Base-by-base conservation (phyloP, 2,888 invertebrate species). In the Epinotia brunnichana region DNA sequence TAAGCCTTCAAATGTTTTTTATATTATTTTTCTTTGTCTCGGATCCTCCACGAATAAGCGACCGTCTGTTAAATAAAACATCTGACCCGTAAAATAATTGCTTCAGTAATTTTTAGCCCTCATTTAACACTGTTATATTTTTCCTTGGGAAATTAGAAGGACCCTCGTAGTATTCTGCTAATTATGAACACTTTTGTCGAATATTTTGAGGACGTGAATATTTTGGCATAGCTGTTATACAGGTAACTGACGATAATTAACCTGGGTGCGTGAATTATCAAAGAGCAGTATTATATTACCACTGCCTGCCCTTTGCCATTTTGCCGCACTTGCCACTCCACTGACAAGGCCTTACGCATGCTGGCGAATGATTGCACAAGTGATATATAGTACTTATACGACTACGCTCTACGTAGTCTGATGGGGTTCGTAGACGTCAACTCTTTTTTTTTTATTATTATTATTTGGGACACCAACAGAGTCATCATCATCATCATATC, bases 31-130 rank as follows among this genome's bases (percentile, higher is more conserved):
- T 84, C 84, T 89, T 89, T 89, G 87, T 88, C 86, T 87, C 80
- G 77, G 77, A 78, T 76, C 82, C 83, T 82, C 83, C 75, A 79
- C 76, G 80, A 85, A 82, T 79, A 79, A 78, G 76, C 75, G 74
- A 77, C 81, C 81, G 82, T 82, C 85, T 83, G 86, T 84, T 81
- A 82, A 88, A 84, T 87, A 86, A 89, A 90, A 87, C 87, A 89
- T 87, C 88, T 82, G 86, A 83, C 83, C 87, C 86, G 86, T 87
- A 81, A 87, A 89, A 89, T 89, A 88, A 90, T 90, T 87, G 86
- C 85, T 82, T 79, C 78, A 78, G 86, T 90, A 87, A 89, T 90
- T 89, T 87, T 84, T 80, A 80, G 81, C 81, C 82, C 84, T 87
- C 88, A 86, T 87, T 89, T 86, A 85, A 79, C 82, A 82, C 76